Percentiles rank a stretch among this genome's conserved stretches.
phyloP scores from a whole-genome alignment of 2,797 vertebrate genomes.

The Acropternis orthonyx region DNA sequence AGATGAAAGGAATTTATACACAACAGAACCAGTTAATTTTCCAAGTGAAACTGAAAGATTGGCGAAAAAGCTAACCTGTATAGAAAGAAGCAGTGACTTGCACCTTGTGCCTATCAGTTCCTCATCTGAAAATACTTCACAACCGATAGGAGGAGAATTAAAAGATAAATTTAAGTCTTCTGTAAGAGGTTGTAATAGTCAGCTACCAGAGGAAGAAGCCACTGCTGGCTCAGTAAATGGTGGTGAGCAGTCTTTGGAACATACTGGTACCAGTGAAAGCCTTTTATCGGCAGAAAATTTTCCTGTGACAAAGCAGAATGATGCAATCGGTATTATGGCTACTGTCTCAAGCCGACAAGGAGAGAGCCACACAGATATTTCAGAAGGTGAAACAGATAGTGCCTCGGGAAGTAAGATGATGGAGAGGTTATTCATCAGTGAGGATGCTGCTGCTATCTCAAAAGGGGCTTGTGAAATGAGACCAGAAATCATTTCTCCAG shows the following conservation, averaged over 20 bases:
- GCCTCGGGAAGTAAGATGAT: neutral
- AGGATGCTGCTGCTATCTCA: neutral
- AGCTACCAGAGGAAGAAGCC: conserved; percentile 29
- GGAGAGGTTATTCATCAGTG: conserved; percentile 46
- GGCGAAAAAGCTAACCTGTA: conserved; percentile 46
- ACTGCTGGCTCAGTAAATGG: conserved; percentile 32
- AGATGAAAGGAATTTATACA: conserved; percentile 67
- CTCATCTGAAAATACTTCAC: conserved; percentile 54
- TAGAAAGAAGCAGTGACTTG: conserved; percentile 46
- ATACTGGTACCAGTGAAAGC: neutral
- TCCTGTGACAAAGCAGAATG: conserved; percentile 24
- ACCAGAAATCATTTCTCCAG: conserved; percentile 2
- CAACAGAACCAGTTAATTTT: conserved; percentile 70
- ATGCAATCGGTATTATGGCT: neutral
- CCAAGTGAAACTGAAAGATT: conserved; percentile 62
- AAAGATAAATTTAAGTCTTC: conserved; percentile 35
- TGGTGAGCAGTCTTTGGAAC: neutral
- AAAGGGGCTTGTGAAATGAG: neutral
- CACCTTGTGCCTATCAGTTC: conserved; percentile 48
- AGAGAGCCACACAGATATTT: conserved; percentile 2
- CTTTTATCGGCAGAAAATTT: neutral
- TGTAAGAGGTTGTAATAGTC: conserved; percentile 19
- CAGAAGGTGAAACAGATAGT: conserved; percentile 30
- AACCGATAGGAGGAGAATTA: conserved; percentile 48
- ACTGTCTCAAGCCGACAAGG: neutral